A percentile compares a stretch with the other conserved stretches of the same genome.
These are phyloP conservation scores for Invenusta paracnida DNA, from an alignment of 2,888 invertebrate species.

Conservation along the genomic window DNA sequence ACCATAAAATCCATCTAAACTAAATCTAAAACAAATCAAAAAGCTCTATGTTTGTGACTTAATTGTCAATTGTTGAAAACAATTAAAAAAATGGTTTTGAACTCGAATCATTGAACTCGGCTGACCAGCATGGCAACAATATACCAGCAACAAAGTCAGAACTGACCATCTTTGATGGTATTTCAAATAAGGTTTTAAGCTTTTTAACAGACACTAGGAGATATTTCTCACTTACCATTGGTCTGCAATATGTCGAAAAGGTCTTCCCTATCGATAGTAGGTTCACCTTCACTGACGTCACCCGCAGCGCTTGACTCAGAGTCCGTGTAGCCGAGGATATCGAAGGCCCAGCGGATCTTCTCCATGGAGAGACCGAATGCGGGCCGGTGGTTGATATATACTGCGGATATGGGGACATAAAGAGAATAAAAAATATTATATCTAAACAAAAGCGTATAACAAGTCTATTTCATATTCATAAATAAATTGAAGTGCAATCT, in stretches of 20 bases:
- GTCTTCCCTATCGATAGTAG: slow-evolving; percentile 54
- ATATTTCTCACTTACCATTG: slow-evolving; percentile 51
- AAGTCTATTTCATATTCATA: too few relatives aligned
- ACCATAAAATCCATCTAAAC: too few relatives aligned
- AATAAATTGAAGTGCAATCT: too few relatives aligned
- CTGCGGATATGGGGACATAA: slow-evolving; percentile 49
- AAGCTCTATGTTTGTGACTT: too few relatives aligned
- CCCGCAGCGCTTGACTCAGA: slow-evolving; percentile 44
- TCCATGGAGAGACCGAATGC: slow-evolving; percentile 59
- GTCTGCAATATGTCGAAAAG: slow-evolving; percentile 57
- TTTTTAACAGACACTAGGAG: not conserved
- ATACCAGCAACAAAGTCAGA: too few relatives aligned
- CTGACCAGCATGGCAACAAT: too few relatives aligned
- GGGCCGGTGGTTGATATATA: slow-evolving; percentile 61
- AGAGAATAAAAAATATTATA: not conserved
- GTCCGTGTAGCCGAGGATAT: slow-evolving; percentile 52
- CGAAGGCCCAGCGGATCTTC: slow-evolving; percentile 55
- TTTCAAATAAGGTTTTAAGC: not conserved
- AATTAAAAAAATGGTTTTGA: not conserved
- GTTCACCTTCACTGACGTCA: slow-evolving; percentile 33
- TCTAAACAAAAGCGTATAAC: too few relatives aligned
- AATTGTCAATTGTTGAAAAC: too few relatives aligned
- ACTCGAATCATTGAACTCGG: too few relatives aligned
- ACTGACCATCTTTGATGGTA: too few relatives aligned
- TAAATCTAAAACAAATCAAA: too few relatives aligned